Evolutionary conservation across 2,888 invertebrate species (phyloP).

Genomic region (Dynastes maya): DNA sequence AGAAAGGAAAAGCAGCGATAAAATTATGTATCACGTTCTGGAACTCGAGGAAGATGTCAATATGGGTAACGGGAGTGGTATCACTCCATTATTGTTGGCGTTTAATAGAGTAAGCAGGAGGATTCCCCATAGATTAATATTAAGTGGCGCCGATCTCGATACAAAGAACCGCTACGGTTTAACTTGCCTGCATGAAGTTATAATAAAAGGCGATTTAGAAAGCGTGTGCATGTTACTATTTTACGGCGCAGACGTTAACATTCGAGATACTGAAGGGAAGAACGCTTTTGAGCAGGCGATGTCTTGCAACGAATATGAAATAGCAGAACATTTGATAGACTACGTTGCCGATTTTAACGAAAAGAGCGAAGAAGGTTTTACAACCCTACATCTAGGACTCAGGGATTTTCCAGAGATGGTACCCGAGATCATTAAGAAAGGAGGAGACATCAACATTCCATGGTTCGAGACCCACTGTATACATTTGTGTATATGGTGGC

Average conservation of each 20-base stretch:
- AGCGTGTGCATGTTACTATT: conserved; percentile 19
- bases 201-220: background rate
- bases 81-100: conserved; percentile 5
- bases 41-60: conserved; percentile 1
- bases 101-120: background rate
- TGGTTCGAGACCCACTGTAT: conserved; percentile 10
- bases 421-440: background rate
- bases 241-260: conserved; percentile 4
- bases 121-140: background rate
- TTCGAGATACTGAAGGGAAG: background rate
- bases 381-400: background rate
- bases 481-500: conserved; percentile 21
- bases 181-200: background rate
- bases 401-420: background rate
- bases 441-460: conserved; percentile 12
- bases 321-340: background rate
- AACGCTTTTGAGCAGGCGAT: conserved; percentile 11
- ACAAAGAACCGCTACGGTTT: background rate
- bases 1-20: background rate
- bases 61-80: background rate
- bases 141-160: background rate
- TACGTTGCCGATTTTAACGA: conserved; percentile 22
- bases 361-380: background rate
- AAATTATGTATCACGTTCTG: background rate
- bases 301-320: background rate